Evolutionary conservation across 1,140 invertebrate genomes (phyloP).

Genomic region (Diuraphis noxia): DNA sequence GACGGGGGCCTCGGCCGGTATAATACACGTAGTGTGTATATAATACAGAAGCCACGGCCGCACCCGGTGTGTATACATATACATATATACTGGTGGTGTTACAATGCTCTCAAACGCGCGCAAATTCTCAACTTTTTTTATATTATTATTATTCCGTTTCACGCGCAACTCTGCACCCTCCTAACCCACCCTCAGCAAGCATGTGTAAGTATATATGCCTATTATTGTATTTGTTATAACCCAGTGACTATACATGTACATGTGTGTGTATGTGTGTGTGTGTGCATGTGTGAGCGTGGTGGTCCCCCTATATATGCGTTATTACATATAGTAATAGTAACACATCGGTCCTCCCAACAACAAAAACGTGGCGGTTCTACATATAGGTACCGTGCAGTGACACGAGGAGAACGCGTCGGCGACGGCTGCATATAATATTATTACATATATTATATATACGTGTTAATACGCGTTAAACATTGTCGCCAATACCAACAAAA

Average conservation of each 20-base stretch:
- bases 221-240: slow-evolving; percentile 44
- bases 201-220: slow-evolving; percentile 32
- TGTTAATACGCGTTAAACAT: background rate
- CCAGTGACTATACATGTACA: background rate
- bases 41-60: slow-evolving; percentile 31
- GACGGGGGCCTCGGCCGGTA: background rate
- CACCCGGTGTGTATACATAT: background rate
- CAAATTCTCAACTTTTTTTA: slow-evolving; percentile 36
- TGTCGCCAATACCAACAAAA: background rate
- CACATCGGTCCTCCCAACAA: background rate
- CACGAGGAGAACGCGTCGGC: background rate
- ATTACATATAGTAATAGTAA: slow-evolving; percentile 16
- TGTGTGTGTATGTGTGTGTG: background rate
- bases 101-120: background rate
- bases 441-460: background rate
- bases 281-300: background rate
- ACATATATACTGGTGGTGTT: slow-evolving; percentile 6
- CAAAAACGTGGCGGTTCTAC: background rate
- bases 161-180: slow-evolving; percentile 18
- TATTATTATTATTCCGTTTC: slow-evolving; percentile 33
- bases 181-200: background rate
- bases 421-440: slow-evolving; percentile 14
- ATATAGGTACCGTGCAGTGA: background rate
- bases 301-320: background rate
- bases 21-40: background rate